Evolutionary conservation across 1,140 invertebrate genomes (phyloP), one percentile per base, ranked within the genome.

Genomic region (Neomicropteryx cornuta): DNA sequence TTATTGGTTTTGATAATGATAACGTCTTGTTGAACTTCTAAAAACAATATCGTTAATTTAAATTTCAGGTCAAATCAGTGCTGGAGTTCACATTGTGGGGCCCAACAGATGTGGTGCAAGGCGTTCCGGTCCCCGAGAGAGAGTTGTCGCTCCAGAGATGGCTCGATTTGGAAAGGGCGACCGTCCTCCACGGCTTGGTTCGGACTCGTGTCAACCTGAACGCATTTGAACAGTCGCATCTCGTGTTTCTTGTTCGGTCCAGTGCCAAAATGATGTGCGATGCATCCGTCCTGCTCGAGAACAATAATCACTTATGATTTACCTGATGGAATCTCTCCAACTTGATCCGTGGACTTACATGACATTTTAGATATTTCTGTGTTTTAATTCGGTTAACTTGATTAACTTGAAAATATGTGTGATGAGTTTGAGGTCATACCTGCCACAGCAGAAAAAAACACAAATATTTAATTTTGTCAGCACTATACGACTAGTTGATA

Each of bases 1-100:
- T n/a, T n/a, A n/a, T n/a, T n/a, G n/a, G n/a, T n/a, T n/a, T n/a
- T n/a, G n/a, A 18, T 18, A 18, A 22, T 18, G 2, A 21, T 17
- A 3, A 19, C 18, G 14, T 16, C 8, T 5, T 13, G 6, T 31
- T 30, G 13, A 8, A 24, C 31, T 30, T n/a, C 35, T 40, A 8
- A 8, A n/a, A 5, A n/a, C 30, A n/a, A 32, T 5, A 19, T 44
- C 19, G 17, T 41, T 48, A 53, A 14, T 14, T n/a, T n/a, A n/a
- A n/a, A n/a, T n/a, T n/a, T n/a, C n/a, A n/a, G 55, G 75, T 77
- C 0, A 88, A 88, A 58, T 76, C 82, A 0, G 71, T 89, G 0
- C 54, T 90, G 18, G 86, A 90, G 52, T 86, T 84, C 49, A 82
- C 82, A 41, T 60, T 92, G 2, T 92, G 86, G 84, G 87, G 86